Percentiles rank a stretch among this genome's conserved stretches.
phyloP scores from a whole-genome alignment of 2,888 invertebrate species.

The Macrosoma leucophasiata region DNA sequence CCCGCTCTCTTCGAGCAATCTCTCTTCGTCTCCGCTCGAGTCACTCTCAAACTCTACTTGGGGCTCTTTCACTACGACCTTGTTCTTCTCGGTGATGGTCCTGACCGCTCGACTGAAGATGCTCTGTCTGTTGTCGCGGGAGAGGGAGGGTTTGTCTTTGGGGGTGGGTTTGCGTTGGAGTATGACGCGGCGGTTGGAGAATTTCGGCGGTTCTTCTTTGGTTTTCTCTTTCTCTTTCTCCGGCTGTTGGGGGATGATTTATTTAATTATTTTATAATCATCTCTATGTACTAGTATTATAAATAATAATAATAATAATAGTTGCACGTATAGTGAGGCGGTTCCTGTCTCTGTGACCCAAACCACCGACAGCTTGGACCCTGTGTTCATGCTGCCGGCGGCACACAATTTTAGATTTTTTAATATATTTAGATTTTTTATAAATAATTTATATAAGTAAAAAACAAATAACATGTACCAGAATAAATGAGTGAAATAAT shows the following conservation, averaged over 20 bases:
- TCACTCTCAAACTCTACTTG: conserved; percentile 44
- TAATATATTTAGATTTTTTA: not conserved
- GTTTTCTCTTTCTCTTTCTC: conserved; percentile 35
- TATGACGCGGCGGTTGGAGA: conserved; percentile 55
- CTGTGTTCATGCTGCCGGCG: no score
- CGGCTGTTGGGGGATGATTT: conserved; percentile 13
- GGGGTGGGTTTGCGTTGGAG: conserved; percentile 42
- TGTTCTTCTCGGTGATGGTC: conserved; percentile 37
- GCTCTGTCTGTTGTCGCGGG: conserved; percentile 47
- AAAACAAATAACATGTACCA: not conserved
- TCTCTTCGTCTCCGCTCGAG: conserved; percentile 40
- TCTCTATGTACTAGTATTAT: no score
- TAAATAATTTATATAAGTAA: not conserved
- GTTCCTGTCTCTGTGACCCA: no score
- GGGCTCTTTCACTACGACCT: conserved; percentile 33
- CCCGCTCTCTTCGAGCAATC: conserved; percentile 31
- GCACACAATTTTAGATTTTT: not conserved
- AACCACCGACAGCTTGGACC: no score
- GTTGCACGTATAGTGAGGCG: not conserved
- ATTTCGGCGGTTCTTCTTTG: conserved; percentile 30
- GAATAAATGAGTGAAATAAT: no score
- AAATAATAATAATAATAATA: conserved; percentile 4
- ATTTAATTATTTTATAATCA: no score
- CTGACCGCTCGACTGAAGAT: conserved; percentile 61
- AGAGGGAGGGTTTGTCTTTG: conserved; percentile 46